A percentile compares a stretch with the other conserved stretches of the same genome.
Evolutionary conservation across 2,888 invertebrate species (phyloP).

Genomic region (Oscheius sp.): DNA sequence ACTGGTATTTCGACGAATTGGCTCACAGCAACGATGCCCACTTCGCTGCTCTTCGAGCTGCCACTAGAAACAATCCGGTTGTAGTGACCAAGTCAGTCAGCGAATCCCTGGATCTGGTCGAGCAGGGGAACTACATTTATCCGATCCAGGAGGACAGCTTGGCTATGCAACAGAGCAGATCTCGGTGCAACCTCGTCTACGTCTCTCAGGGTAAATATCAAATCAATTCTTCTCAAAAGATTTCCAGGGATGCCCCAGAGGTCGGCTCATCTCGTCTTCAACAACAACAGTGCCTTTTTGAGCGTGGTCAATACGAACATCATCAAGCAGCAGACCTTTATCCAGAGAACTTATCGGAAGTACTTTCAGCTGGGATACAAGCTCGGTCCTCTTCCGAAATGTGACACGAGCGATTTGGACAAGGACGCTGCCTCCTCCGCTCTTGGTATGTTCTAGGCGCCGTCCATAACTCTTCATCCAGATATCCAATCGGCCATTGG

Average conservation of each 20-base stretch:
- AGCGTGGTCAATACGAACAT: slow-evolving; percentile 45
- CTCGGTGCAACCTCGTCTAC: slow-evolving; percentile 60
- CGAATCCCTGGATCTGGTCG: slow-evolving; percentile 63
- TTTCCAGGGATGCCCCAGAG: slow-evolving; percentile 51
- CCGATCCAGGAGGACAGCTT: slow-evolving; percentile 62
- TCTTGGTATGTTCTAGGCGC: background rate
- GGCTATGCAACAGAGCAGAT: slow-evolving; percentile 58
- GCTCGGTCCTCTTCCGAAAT: slow-evolving; percentile 47
- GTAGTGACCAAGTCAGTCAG: slow-evolving; percentile 53
- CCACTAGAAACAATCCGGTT: slow-evolving; percentile 54
- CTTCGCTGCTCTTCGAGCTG: slow-evolving; percentile 52
- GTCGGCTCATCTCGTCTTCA: slow-evolving; percentile 50
- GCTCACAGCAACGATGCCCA: slow-evolving; percentile 47
- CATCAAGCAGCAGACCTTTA: slow-evolving; percentile 48
- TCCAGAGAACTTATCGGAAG: slow-evolving; percentile 52
- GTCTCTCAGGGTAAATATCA: slow-evolving; percentile 50
- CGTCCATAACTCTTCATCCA: background rate
- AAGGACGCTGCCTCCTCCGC: slow-evolving; percentile 9
- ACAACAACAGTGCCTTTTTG: slow-evolving; percentile 42
- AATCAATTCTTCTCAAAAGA: background rate
- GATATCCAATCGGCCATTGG: slow-evolving; percentile 51
- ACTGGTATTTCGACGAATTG: slow-evolving; percentile 59
- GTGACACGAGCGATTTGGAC: slow-evolving; percentile 38
- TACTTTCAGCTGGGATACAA: slow-evolving; percentile 53
- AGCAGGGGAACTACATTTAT: slow-evolving; percentile 57